Evolutionary conservation across 64 coral and sea anemone genomes (phyloP).

Genomic region (Montipora cactus): DNA sequence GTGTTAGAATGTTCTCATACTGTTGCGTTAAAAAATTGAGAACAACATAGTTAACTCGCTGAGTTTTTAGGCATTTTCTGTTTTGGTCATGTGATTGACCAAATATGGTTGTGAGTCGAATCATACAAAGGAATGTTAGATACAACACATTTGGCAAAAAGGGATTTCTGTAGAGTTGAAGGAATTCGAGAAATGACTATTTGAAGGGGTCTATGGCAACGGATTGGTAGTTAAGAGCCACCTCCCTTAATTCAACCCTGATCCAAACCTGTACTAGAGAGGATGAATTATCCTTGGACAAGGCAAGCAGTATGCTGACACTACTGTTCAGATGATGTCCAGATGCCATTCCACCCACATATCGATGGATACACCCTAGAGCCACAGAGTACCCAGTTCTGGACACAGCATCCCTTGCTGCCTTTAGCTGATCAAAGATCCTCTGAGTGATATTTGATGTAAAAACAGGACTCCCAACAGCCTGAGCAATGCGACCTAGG

Average conservation of each 20-base stretch:
- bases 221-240: too few species aligned
- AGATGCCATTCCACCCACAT: constrained; percentile 98
- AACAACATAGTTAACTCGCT: too few species aligned
- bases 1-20: too few species aligned
- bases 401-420: constrained; percentile 90
- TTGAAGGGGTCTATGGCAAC: too few species aligned
- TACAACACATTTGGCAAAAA: too few species aligned
- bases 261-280: constrained; percentile 86
- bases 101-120: too few species aligned
- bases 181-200: too few species aligned
- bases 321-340: constrained; percentile 96
- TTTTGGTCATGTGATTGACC: too few species aligned
- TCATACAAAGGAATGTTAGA: too few species aligned
- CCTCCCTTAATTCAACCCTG: neutral
- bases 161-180: too few species aligned
- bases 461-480: constrained; percentile 88
- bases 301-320: constrained; percentile 94
- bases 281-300: constrained; percentile 95
- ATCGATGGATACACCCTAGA: constrained; percentile 94
- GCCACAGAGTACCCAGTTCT: constrained; percentile 95
- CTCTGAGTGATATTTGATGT: constrained; percentile 94
- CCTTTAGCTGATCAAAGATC: constrained; percentile 93
- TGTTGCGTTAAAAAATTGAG: too few species aligned
- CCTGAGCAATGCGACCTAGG: constrained; percentile 95
- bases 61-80: too few species aligned